Conservation (phyloP, 2,113 vertebrate species). For the western clawed frog (Xenopus tropicalis) region UCB_Xtro_10.0 CM004446.2:66053501-66054000, state of each 20-base stretch:
- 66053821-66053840: not conserved
- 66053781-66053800: not conserved
- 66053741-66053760: not conserved
- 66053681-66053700: not conserved
- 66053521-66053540: too few relatives aligned
- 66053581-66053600: too few relatives aligned
- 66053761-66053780: not conserved
- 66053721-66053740: not conserved
- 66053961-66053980: too few relatives aligned
- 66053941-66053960: too few relatives aligned
- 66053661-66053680: constrained; percentile 16
- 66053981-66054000: too few relatives aligned
- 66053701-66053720: not conserved
- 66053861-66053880: not conserved
- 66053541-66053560: too few relatives aligned
- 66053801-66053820: not conserved
- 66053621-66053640: not conserved
- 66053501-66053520: too few relatives aligned
- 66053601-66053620: too few relatives aligned
- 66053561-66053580: too few relatives aligned
- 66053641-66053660: constrained; percentile 15
- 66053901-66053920: not conserved
- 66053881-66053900: not conserved
- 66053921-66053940: too few relatives aligned
- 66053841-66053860: not conserved